Base-by-base conservation (phyloP, 37 sponge, comb jelly and placozoan genomes). In the Amphimedon queenslandica region DNA sequence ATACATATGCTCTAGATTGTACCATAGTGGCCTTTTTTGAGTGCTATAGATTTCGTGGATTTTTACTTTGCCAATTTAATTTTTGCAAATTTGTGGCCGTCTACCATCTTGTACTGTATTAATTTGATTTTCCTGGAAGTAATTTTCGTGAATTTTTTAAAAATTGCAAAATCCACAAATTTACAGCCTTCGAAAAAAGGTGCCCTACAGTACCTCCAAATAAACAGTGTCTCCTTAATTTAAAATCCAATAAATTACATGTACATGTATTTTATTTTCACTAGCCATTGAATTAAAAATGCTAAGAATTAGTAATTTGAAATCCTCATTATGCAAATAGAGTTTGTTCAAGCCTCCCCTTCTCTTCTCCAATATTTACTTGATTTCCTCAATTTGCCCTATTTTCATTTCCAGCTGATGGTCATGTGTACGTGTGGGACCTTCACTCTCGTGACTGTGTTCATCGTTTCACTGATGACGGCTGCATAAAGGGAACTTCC, bases 341-440 rank as follows among this genome's bases (percentile, higher is more conserved):
- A 43, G 13, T 67, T 36, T n/a, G 31, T 10, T 28, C 36, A 33
- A 24, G 24, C 24, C 32, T 40, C 29, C 74, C 47, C 36, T 64
- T 16, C 40, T 58, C 47, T 37, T 80, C 11, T 33, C 28, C 39
- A 21, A 11, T 23, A 63, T 28, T 20, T 38, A 30, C n/a, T n/a
- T n/a, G n/a, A n/a, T n/a, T n/a, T n/a, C n/a, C 40, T 24, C 47
- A 31, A 47, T 47, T 47, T 13, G 34, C 37, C 34, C 4, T 23
- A 31, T 66, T 27, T 10, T 70, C 55, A 37, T 29, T 56, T 43
- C 27, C 73, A 93, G 94, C 83, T 85, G 92, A 95, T 58, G 92
- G 96, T 18, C 69, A 81, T 39, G 92, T 95, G 40, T 95, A 95
- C 61, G 87, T 95, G n/a, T 95, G 96, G 96, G 96, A 95, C 76